Base-by-base conservation (phyloP, 2,797 vertebrate species). In the Tolypeutes matacus region DNA sequence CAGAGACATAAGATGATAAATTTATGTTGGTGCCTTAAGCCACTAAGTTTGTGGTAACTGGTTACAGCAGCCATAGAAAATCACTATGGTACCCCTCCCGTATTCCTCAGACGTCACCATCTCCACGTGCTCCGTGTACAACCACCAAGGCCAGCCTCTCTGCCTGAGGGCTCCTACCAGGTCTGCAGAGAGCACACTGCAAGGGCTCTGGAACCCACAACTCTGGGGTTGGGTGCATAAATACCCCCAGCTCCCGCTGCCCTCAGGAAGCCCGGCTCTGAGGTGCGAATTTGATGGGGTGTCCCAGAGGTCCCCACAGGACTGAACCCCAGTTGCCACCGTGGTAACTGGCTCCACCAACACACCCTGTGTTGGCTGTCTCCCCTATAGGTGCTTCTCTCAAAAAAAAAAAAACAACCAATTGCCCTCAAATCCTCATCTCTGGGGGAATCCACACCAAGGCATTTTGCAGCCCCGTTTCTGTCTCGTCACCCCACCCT, bases 211-310 rank as follows among this genome's bases (percentile, higher is more conserved):
- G 39, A 39, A 39, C 20, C 1, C 3, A 18, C 1, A 18, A 10
- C 18, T 34, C 77, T 11, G 76, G 18, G 39, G 25, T 27, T 5
- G 9, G 53, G 77, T 1, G 14, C 42, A 17, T n/a, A 12, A 12
- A 12, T 29, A 39, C 36, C 60, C 10, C 10, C 81, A 39, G 18
- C 34, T 58, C 67, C 49, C 42, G 56, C n/a, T 42, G n/a, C 31
- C 60, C 6, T 0, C 11, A 11, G 51, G 31, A 15, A n/a, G 11
- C 81, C 14, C 21, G 17, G 1, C 25, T 39, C 15, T 1, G 2
- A 62, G 51, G 13, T 36, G 4, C 2, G 0, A 9, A 14, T 72
- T 20, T 3, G 0, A 1, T 14, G 1, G 3, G 34, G 42, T 36
- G 64, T 9, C 64, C 46, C 5, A 18, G 1, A 12, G 13, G 11